Conservation (phyloP, 2,888 invertebrate genomes). For the Pollenia amentaria region DNA sequence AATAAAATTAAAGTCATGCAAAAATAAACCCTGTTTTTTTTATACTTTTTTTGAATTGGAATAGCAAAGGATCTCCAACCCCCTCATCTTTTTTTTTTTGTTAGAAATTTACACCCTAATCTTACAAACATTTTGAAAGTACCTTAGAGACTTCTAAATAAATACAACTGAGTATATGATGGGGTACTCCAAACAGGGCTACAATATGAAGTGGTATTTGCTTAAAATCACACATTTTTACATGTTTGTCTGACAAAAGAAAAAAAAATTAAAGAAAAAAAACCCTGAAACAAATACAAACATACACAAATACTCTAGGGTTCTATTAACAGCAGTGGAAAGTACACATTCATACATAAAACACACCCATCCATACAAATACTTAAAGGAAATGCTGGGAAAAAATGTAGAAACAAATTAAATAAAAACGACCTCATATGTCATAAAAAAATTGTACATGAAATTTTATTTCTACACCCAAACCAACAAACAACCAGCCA, state of each 20-base stretch:
- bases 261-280: constrained; percentile 47
- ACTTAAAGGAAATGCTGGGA: constrained; percentile 27
- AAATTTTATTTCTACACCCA: constrained; percentile 18
- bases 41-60: no score
- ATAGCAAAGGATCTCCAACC: no score
- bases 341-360: constrained; percentile 12
- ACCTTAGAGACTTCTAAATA: constrained; percentile 57
- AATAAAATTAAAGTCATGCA: neutral
- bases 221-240: constrained; percentile 20
- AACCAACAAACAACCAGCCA: neutral
- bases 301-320: constrained; percentile 48
- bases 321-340: constrained; percentile 54
- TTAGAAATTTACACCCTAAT: constrained; percentile 18
- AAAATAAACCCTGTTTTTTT: neutral
- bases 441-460: constrained; percentile 43
- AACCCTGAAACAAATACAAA: neutral
- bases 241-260: neutral
- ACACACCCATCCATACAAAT: constrained; percentile 8
- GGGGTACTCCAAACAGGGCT: neutral
- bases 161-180: neutral
- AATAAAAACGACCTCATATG: constrained; percentile 51
- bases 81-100: neutral
- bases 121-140: constrained; percentile 52
- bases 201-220: constrained; percentile 50
- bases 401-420: constrained; percentile 7